These are phyloP conservation scores for Lagopus muta DNA, from an alignment of 2,113 vertebrate genomes.

Conservation along the genomic window DNA sequence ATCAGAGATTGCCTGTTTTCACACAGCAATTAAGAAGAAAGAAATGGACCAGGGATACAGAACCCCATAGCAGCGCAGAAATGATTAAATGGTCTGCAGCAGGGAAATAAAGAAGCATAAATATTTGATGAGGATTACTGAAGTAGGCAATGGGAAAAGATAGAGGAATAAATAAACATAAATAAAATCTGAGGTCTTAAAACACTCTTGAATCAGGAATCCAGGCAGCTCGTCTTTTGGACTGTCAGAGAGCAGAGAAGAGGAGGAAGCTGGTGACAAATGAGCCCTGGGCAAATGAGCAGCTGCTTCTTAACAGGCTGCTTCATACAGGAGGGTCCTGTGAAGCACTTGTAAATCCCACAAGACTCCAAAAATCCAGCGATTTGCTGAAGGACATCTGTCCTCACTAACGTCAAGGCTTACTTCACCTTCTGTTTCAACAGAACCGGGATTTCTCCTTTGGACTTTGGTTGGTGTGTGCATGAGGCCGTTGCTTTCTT, in stretches of 20 bases:
- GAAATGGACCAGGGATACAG: neutral
- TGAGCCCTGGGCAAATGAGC: neutral
- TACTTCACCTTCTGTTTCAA: neutral
- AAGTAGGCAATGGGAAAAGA: slow-evolving; percentile 13
- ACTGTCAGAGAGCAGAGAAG: neutral
- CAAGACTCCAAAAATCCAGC: neutral
- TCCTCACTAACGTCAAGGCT: neutral
- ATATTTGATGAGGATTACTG: slow-evolving; percentile 29
- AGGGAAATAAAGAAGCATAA: slow-evolving; percentile 29
- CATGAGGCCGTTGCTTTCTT: neutral
- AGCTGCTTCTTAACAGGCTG: neutral
- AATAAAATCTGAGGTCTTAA: neutral
- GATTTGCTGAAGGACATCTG: neutral
- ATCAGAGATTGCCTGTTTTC: neutral
- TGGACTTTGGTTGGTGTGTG: neutral
- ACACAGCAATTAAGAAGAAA: neutral
- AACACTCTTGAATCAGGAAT: neutral
- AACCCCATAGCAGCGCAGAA: neutral
- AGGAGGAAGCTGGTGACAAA: neutral
- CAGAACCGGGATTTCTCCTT: neutral
- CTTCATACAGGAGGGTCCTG: neutral
- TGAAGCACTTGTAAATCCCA: neutral
- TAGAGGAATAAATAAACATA: slow-evolving; percentile 25
- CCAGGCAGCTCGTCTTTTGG: neutral
- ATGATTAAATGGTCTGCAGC: neutral